Percentiles rank a stretch among this genome's conserved stretches.
Evolutionary conservation across 1,140 invertebrate genomes (phyloP).

Genomic region (Pseudomyrmex concolor): DNA sequence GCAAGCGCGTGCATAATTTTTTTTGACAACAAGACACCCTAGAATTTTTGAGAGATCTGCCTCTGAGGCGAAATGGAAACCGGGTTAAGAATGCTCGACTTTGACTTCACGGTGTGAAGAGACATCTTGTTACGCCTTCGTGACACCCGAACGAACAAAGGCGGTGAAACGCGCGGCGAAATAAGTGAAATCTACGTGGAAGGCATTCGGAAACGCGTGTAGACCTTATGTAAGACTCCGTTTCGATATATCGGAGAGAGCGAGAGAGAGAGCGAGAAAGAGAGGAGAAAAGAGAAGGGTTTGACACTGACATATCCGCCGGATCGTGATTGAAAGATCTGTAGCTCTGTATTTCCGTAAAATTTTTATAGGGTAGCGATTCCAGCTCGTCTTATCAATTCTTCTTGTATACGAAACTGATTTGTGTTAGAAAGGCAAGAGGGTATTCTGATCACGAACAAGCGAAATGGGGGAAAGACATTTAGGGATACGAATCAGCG

Average conservation of each 20-base stretch:
- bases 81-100: constrained; percentile 50
- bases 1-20: constrained; percentile 24
- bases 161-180: constrained; percentile 40
- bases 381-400: constrained; percentile 28
- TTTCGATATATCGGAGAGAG: constrained; percentile 42
- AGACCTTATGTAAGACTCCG: constrained; percentile 31
- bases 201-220: constrained; percentile 35
- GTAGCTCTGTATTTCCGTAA: constrained; percentile 35
- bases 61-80: constrained; percentile 52
- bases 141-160: constrained; percentile 57
- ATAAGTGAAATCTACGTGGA: constrained; percentile 43
- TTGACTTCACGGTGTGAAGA: constrained; percentile 43
- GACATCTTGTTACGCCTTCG: constrained; percentile 62
- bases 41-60: constrained; percentile 38
- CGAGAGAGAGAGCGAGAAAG: too few species aligned
- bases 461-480: too few species aligned
- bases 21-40: neutral
- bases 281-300: neutral
- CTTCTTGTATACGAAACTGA: neutral
- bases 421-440: neutral
- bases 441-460: constrained; percentile 1
- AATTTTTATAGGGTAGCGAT: constrained; percentile 43
- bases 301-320: constrained; percentile 50
- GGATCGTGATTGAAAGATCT: constrained; percentile 49
- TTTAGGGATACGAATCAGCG: too few species aligned